phyloP scores from a whole-genome alignment of 1,140 invertebrate genomes.

The Popillia japonica region DNA sequence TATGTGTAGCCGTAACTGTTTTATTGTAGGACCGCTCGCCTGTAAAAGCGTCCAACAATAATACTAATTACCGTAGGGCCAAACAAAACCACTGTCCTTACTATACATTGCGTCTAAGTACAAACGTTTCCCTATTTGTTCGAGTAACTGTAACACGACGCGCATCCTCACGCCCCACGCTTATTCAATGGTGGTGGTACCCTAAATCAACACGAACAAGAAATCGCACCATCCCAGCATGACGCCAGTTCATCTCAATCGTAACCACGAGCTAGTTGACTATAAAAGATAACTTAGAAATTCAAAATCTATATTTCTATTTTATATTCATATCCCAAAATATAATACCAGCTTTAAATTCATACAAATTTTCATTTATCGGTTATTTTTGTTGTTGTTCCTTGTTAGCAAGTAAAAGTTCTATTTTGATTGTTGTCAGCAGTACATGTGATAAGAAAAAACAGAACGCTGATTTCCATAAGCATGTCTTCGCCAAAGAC shows the following conservation, averaged over 20 bases:
- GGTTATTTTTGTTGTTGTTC: background rate
- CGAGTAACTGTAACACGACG: slow-evolving; percentile 34
- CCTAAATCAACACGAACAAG: slow-evolving; percentile 48
- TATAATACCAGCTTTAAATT: background rate
- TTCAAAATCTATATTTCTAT: background rate
- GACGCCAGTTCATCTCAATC: slow-evolving; percentile 49
- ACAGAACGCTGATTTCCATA: background rate
- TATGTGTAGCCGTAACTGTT: background rate
- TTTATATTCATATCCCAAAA: background rate
- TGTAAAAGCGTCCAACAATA: slow-evolving; percentile 10
- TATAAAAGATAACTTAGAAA: slow-evolving; percentile 21
- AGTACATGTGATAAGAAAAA: background rate
- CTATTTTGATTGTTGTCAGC: background rate
- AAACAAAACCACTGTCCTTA: slow-evolving; percentile 10
- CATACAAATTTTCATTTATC: background rate
- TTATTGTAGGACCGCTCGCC: background rate
- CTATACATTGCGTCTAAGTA: slow-evolving; percentile 10
- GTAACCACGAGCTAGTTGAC: slow-evolving; percentile 44
- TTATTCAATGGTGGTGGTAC: slow-evolving; percentile 41
- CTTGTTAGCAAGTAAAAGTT: background rate
- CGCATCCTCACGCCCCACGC: slow-evolving; percentile 44
- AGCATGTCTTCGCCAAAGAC: slow-evolving; percentile 58
- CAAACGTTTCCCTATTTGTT: slow-evolving; percentile 38
- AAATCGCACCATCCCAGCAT: slow-evolving; percentile 49
- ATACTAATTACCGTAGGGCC: slow-evolving; percentile 9